Conservation (phyloP, 2,797 vertebrate species). For the Babyrousa celebensis region DNA sequence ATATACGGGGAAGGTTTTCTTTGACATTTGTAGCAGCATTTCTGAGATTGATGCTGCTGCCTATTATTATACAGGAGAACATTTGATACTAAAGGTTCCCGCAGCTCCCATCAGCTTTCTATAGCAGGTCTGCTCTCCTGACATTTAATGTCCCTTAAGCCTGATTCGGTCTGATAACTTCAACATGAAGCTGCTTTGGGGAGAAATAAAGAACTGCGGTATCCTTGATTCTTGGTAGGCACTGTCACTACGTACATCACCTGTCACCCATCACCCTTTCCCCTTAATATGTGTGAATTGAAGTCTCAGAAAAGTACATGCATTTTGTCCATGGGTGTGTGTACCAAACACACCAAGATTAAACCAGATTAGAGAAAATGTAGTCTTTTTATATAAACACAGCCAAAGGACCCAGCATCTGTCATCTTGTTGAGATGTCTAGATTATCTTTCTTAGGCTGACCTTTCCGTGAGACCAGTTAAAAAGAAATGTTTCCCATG, state of each 20-base stretch:
- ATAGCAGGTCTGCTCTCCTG: slow-evolving; percentile 88
- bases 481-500: slow-evolving; percentile 44
- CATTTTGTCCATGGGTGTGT: neutral
- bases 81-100: slow-evolving; percentile 89
- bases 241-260: slow-evolving; percentile 79
- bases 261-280: slow-evolving; percentile 75
- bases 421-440: slow-evolving; percentile 42
- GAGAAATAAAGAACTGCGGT: slow-evolving; percentile 81
- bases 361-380: slow-evolving; percentile 59
- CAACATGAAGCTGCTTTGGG: slow-evolving; percentile 81
- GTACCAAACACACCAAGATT: slow-evolving; percentile 55
- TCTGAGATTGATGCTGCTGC: slow-evolving; percentile 86
- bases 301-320: slow-evolving; percentile 52
- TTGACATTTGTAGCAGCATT: slow-evolving; percentile 88
- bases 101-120: slow-evolving; percentile 87
- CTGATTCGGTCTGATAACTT: slow-evolving; percentile 89
- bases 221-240: slow-evolving; percentile 80
- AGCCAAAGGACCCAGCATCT: slow-evolving; percentile 21
- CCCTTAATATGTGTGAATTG: slow-evolving; percentile 80
- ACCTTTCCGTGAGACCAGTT: slow-evolving; percentile 57
- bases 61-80: slow-evolving; percentile 87
- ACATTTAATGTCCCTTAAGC: slow-evolving; percentile 88
- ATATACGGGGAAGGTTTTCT: slow-evolving; percentile 85
- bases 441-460: slow-evolving; percentile 65
- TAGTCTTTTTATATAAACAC: neutral